These are phyloP conservation scores for Megamerina dolium DNA, from an alignment of 2,888 invertebrate genomes.

Conservation along the genomic window DNA sequence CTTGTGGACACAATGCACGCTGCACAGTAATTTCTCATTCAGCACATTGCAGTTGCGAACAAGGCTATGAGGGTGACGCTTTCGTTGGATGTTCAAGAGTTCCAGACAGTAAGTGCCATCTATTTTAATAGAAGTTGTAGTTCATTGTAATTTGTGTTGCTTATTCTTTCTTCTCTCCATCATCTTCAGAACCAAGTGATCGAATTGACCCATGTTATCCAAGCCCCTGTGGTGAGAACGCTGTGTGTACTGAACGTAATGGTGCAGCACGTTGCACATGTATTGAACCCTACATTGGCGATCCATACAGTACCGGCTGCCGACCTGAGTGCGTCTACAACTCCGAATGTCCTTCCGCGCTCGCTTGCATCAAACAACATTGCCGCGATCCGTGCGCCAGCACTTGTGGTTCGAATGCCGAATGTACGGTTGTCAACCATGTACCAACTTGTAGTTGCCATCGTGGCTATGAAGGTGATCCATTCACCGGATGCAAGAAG, in stretches of 20 bases:
- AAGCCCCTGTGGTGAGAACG: constrained; percentile 79
- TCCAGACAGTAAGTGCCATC: constrained; percentile 49
- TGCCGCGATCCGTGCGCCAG: constrained; percentile 82
- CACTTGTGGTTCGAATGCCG: constrained; percentile 75
- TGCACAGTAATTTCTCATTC: constrained; percentile 75
- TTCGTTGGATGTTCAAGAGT: constrained; percentile 70
- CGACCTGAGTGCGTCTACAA: constrained; percentile 79
- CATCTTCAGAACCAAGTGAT: constrained; percentile 31
- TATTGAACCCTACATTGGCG: constrained; percentile 81
- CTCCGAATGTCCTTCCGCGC: constrained; percentile 69
- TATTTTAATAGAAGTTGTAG: neutral
- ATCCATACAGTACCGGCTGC: constrained; percentile 80
- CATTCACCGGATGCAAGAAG: constrained; percentile 69
- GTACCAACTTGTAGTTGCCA: constrained; percentile 76
- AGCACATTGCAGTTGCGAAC: constrained; percentile 72
- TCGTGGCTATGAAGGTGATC: constrained; percentile 73
- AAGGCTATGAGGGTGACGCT: constrained; percentile 76
- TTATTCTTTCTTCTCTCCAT: neutral
- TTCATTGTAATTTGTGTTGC: neutral
- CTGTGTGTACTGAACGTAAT: constrained; percentile 66
- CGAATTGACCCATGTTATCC: constrained; percentile 61
- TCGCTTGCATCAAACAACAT: constrained; percentile 76
- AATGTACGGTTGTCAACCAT: constrained; percentile 76
- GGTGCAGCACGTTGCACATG: constrained; percentile 72
- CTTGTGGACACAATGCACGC: constrained; percentile 73